Evolutionary conservation across 2,113 vertebrate genomes (phyloP).

Genomic region (Puffinus mauretanicus): DNA sequence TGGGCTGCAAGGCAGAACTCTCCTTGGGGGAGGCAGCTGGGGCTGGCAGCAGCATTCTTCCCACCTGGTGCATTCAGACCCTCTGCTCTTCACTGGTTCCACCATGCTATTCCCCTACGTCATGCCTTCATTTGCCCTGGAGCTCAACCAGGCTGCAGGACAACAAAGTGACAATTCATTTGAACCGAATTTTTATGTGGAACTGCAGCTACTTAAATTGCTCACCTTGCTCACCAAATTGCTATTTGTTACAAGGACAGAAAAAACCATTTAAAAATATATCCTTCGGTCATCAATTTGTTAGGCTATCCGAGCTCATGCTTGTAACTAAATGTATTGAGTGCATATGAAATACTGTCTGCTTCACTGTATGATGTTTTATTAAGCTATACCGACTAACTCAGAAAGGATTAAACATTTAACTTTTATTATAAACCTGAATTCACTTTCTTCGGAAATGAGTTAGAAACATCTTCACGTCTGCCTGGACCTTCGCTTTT

Average conservation of each 20-base stretch:
- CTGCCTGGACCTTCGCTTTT: neutral
- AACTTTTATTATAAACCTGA: neutral
- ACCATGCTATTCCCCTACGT: accelerated
- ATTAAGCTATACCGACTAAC: neutral
- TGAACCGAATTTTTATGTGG: accelerated
- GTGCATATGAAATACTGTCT: neutral
- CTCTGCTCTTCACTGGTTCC: neutral
- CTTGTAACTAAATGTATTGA: neutral
- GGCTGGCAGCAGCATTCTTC: neutral
- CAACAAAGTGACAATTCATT: accelerated
- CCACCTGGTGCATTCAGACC: accelerated
- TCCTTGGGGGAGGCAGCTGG: neutral
- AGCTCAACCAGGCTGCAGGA: neutral
- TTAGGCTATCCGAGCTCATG: neutral
- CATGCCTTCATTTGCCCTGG: neutral
- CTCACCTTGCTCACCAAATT: neutral
- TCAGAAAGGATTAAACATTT: neutral
- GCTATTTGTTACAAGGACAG: neutral
- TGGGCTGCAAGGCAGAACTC: neutral
- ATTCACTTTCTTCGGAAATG: neutral
- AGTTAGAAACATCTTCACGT: neutral
- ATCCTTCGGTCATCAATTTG: neutral
- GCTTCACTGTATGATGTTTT: neutral
- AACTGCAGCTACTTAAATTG: neutral
- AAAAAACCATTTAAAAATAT: accelerated